phyloP scores from a whole-genome alignment of 2,888 invertebrate species.

The Proisotoma minuta region DNA sequence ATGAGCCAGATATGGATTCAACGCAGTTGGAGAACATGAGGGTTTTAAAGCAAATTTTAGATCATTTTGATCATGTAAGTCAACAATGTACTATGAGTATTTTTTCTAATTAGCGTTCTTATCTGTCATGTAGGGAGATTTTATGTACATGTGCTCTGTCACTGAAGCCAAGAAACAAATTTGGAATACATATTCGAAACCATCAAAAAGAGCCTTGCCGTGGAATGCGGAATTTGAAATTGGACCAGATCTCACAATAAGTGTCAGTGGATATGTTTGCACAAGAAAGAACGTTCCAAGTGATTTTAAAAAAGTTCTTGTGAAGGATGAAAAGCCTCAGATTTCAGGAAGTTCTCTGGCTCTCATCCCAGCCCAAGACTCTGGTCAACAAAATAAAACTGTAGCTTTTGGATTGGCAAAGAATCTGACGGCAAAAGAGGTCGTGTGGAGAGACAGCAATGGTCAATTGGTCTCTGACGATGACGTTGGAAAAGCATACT shows the following conservation, averaged over 20 bases:
- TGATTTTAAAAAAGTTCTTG: conserved; percentile 20
- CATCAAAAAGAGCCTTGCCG: conserved; percentile 17
- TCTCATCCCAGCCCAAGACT: background rate
- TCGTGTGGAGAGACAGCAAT: conserved; percentile 27
- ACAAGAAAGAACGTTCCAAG: conserved; percentile 31
- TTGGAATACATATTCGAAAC: conserved; percentile 28
- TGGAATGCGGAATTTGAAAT: conserved; percentile 38
- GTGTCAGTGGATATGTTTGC: conserved; percentile 32
- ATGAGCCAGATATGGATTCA: conserved; percentile 18
- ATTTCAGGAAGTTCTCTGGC: background rate
- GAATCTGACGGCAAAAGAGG: conserved; percentile 25
- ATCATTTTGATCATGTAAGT: conserved; percentile 20
- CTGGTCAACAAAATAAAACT: conserved; percentile 6
- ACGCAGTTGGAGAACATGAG: conserved; percentile 22
- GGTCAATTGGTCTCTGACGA: conserved; percentile 27
- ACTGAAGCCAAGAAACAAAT: conserved; percentile 20
- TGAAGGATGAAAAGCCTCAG: background rate
- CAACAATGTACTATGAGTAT: background rate
- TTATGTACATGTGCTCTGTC: background rate
- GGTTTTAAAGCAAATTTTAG: conserved; percentile 8
- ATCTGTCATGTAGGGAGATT: conserved; percentile 5
- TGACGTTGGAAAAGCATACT: conserved; percentile 32
- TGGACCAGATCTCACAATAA: conserved; percentile 28
- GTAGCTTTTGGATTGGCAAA: conserved; percentile 24
- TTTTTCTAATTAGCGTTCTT: background rate